Conservation (phyloP, 2,113 vertebrate genomes). For the Dolichallabes microphthalmus region DNA sequence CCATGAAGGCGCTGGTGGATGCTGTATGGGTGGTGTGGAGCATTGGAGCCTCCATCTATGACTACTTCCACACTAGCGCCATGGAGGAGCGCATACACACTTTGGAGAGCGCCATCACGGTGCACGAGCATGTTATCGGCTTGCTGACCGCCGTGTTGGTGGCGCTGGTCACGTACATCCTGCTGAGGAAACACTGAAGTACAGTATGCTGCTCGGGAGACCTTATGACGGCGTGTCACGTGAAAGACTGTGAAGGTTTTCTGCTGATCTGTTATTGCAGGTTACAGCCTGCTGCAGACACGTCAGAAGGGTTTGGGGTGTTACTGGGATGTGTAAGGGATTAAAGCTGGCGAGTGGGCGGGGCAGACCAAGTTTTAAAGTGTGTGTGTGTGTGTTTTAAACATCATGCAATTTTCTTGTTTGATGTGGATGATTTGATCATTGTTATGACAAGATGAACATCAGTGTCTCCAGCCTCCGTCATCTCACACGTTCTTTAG, state of each 20-base stretch:
- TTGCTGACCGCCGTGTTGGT: conserved; percentile 67
- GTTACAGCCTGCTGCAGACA: not conserved
- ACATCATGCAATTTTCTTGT: not conserved
- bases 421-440: not conserved
- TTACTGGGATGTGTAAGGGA: not conserved
- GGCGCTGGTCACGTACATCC: conserved; percentile 71
- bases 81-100: conserved; percentile 78
- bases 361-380: not conserved
- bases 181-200: conserved; percentile 72
- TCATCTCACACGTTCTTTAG: not conserved
- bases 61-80: conserved; percentile 77
- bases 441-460: not conserved
- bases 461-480: not conserved
- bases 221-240: not conserved
- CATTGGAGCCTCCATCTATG: conserved; percentile 74
- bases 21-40: conserved; percentile 75
- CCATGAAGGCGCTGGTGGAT: conserved; percentile 76
- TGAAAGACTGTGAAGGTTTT: not conserved
- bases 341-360: not conserved
- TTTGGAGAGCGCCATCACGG: conserved; percentile 69
- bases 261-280: not conserved
- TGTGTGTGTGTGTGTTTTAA: not conserved
- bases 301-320: not conserved
- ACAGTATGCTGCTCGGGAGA: not conserved
- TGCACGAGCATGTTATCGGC: conserved; percentile 74